Conservation (phyloP, 2,888 invertebrate genomes). For the Beris morrisii region DNA sequence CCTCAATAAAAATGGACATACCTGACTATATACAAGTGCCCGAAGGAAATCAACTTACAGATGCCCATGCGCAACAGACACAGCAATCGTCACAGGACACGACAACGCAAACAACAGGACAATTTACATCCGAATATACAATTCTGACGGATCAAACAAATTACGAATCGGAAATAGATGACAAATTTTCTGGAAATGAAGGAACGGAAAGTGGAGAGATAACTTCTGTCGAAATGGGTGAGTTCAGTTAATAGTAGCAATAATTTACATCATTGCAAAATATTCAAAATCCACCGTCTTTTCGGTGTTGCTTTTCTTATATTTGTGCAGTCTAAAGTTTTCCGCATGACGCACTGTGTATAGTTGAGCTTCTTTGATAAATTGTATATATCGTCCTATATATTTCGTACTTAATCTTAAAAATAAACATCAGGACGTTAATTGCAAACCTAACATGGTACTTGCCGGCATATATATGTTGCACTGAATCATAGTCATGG, state of each 20-base stretch:
- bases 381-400: too few relatives aligned
- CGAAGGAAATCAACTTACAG: slow-evolving; percentile 48
- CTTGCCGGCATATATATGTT: too few relatives aligned
- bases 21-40: slow-evolving; percentile 61
- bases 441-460: too few relatives aligned
- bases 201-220: slow-evolving; percentile 50
- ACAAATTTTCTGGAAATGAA: slow-evolving; percentile 49
- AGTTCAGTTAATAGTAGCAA: slow-evolving; percentile 22
- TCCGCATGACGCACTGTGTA: too few relatives aligned
- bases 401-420: too few relatives aligned
- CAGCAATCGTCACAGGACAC: slow-evolving; percentile 51
- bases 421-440: too few relatives aligned
- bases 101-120: slow-evolving; percentile 49
- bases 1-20: slow-evolving; percentile 61
- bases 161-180: slow-evolving; percentile 53
- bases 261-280: neutral
- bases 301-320: neutral
- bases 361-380: too few relatives aligned
- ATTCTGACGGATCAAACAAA: slow-evolving; percentile 46
- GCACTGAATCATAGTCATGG: too few relatives aligned
- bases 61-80: slow-evolving; percentile 45
- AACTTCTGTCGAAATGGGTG: slow-evolving; percentile 53
- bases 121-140: slow-evolving; percentile 55
- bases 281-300: neutral
- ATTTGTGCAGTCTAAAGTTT: too few relatives aligned